Percentiles rank a stretch among this genome's conserved stretches.
These are phyloP conservation scores for Schlechtendalia chinensis DNA, from an alignment of 1,140 invertebrate species.

Conservation along the genomic window DNA sequence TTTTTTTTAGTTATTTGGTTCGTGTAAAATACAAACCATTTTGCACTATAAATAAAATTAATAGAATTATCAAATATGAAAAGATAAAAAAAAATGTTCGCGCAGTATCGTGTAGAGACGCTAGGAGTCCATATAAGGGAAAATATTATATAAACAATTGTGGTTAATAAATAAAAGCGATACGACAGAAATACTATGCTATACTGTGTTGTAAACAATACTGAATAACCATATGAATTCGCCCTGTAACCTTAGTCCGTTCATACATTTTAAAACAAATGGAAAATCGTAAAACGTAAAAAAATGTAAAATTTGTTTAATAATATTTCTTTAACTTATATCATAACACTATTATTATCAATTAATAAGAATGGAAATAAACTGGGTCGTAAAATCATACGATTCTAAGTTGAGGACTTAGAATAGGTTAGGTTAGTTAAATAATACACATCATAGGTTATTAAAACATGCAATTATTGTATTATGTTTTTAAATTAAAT, in stretches of 20 bases:
- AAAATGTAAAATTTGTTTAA: background rate
- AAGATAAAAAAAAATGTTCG: constrained; percentile 1
- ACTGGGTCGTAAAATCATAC: no score
- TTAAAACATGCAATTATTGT: no score
- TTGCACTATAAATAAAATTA: background rate
- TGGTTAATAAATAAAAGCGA: background rate
- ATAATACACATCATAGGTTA: no score
- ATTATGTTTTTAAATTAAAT: no score
- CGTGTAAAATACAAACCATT: background rate
- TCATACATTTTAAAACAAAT: background rate
- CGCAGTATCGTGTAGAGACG: background rate
- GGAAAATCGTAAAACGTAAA: background rate
- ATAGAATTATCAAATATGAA: background rate
- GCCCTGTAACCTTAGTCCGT: background rate
- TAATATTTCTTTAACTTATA: no score
- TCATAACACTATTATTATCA: no score
- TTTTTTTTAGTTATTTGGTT: background rate
- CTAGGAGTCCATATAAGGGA: background rate
- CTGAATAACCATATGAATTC: background rate
- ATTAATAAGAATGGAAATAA: no score
- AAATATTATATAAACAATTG: background rate
- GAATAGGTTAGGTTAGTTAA: no score
- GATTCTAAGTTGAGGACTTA: no score
- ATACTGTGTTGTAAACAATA: background rate
- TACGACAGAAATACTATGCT: background rate